Conservation (phyloP, 2,797 vertebrate genomes). For the Malurus leucopterus region DNA sequence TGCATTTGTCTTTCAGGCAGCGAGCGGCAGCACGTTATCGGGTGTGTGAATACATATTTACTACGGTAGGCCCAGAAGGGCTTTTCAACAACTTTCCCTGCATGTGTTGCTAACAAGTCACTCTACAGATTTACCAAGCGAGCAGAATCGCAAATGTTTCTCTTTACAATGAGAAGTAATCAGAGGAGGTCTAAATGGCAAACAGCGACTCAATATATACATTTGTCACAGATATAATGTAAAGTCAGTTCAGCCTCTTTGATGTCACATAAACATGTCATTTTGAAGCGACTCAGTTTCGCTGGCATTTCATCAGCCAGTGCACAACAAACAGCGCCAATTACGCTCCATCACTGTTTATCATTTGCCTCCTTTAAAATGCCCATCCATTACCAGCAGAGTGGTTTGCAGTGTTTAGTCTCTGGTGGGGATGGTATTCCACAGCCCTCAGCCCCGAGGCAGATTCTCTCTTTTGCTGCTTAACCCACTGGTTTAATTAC, state of each 20-base stretch:
- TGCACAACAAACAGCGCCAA: conserved; percentile 53
- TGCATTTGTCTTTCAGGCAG: conserved; percentile 30
- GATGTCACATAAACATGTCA: conserved; percentile 67
- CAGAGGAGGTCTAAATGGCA: conserved; percentile 49
- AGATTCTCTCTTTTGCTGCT: conserved; percentile 40
- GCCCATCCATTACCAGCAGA: conserved; percentile 58
- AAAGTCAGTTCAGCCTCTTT: conserved; percentile 62
- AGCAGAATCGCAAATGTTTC: conserved; percentile 61
- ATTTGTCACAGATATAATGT: conserved; percentile 56
- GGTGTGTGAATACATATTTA: conserved; percentile 63
- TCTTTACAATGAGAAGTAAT: conserved; percentile 51
- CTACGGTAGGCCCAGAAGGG: conserved; percentile 52
- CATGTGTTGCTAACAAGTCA: conserved; percentile 61
- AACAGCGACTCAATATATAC: conserved; percentile 49
- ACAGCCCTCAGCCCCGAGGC: conserved; percentile 37
- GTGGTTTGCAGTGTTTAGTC: conserved; percentile 71
- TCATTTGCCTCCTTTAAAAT: conserved; percentile 51
- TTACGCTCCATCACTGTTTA: conserved; percentile 57
- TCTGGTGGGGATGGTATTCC: conserved; percentile 53
- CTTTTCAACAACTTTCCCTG: conserved; percentile 61
- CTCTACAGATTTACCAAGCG: conserved; percentile 41
- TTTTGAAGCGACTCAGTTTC: conserved; percentile 65
- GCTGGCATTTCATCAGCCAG: conserved; percentile 58
- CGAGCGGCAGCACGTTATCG: conserved; percentile 44
- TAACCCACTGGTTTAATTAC: conserved; percentile 58